Base-by-base conservation (phyloP, 1,140 invertebrate species). In the Philotrypesis tridentata region DNA sequence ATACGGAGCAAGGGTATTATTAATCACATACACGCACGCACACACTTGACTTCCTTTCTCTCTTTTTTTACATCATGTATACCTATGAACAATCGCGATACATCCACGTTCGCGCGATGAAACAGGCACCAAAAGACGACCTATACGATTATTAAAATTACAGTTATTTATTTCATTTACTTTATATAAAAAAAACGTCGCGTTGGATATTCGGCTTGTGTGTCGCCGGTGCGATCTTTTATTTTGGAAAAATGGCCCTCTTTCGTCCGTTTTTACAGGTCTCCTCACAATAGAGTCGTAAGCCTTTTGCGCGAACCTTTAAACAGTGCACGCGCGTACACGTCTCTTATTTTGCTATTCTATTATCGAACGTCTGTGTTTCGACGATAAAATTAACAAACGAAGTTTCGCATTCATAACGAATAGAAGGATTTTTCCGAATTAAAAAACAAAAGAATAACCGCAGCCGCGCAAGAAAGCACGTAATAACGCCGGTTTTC, bases 41-140 rank as follows among this genome's bases (percentile, higher is more conserved):
- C 67, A 23, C 43, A 70, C 12, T 71, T 27, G 23, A 11, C 63
- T 65, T 65, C 14, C 63, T 65, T 25, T 70, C 25, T 72, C 17
- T 61, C 12, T 72, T 79, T 79, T 37, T 63, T 40, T 79, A 72
- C 71, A 79, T 63, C 21, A 65, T 29, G 55, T 61, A 79, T 72
- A 79, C 55, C 17, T n/a, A 72, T 79, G 14, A 29, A 79, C 31
- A 71, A 55, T 70, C 31, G 25, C 29, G 60, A n/a, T 60, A 77
- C 25, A 77, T 67, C 14, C 27, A 78, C 31, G 55, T 25, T 61
- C 65, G 4, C 65, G 48, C 61, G 63, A 12, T 40, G 71, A 71
- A n/a, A 40, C 68, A 79, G 48, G 31, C 68, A 79, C 68, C 67
- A 71, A 23, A 71, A 71, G n/a, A 72, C 33, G 7, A 72, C 21